A percentile compares a stretch with the other conserved stretches of the same genome.
phyloP scores from a whole-genome alignment of 2,113 vertebrate genomes.

The Sceloporus undulatus region DNA sequence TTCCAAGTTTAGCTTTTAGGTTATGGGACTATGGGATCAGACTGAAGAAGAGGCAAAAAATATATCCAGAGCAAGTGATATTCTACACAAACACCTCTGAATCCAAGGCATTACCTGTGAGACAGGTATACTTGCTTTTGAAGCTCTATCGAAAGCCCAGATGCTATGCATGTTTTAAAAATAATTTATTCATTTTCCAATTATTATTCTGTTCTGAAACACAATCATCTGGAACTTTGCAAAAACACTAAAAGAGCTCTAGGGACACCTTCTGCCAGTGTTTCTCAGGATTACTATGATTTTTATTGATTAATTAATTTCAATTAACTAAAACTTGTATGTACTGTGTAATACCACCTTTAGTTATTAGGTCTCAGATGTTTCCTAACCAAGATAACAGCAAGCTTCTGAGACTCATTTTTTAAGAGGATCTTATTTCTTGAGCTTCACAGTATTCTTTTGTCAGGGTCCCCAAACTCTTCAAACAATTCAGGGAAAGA shows the following conservation, averaged over 20 bases:
- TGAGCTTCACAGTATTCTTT: neutral
- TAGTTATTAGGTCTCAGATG: neutral
- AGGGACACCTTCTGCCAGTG: too few species aligned
- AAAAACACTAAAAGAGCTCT: neutral
- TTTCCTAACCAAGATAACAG: neutral
- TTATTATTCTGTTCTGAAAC: neutral
- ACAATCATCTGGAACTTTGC: neutral
- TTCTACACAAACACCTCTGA: neutral
- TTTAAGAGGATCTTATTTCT: too few species aligned
- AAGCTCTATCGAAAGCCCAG: neutral
- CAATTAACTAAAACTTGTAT: neutral
- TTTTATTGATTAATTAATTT: neutral
- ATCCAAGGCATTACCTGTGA: neutral
- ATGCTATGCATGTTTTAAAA: neutral
- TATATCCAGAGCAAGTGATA: neutral
- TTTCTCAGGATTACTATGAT: too few species aligned
- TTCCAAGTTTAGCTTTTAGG: neutral
- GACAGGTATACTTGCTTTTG: too few species aligned
- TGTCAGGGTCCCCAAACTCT: neutral
- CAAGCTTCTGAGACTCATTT: too few species aligned
- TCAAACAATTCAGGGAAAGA: neutral
- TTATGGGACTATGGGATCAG: neutral
- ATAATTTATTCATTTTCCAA: neutral
- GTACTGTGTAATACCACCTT: neutral
- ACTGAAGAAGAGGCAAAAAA: neutral